Evolutionary conservation across 2,113 vertebrate species (phyloP), one percentile per base, ranked within the genome.

Genomic region (Scomber japonicus): DNA sequence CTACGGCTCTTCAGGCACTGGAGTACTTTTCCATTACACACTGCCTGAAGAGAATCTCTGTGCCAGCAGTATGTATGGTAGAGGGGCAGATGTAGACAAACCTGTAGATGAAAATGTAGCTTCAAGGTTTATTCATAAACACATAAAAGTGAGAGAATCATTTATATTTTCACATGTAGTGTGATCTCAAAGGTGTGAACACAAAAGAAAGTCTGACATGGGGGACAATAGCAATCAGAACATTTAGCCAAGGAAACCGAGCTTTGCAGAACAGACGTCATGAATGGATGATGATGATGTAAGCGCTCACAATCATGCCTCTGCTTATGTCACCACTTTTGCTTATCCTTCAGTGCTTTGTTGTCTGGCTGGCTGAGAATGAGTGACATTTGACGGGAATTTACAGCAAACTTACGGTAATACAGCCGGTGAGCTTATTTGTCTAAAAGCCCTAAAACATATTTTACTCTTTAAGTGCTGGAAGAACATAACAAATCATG

Each of bases 11-110:
- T 60, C 53, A 78, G 69, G 65, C 66, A 71, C 66, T 72, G 50
- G 75, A 86, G 87, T 90, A 90, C 70, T 94, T 93, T 93, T 92
- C 91, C 92, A 94, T 92, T 85, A 84, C 89, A 86, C 50, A 30
- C 49, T 27, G 65, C 69, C 67, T n/a, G 71, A 57, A 53, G 68
- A 81, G 68, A 64, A 3, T 53, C 57, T 53, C 50, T 57, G 67
- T 75, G 75, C 75, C 78, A 80, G 82, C 68, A 63, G 74, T 73
- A 67, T 68, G 24, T 49, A 62, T 48, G 35, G 44, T 62, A 54
- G 46, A 84, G 31, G 27, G 27, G 21, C 81, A 45, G 19, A 65
- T 73, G 44, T 7, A 48, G 51, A n/a, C 9, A 40, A 59, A 68
- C 51, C 59, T 71, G 65, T 50, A 31, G 10, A 45, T 57, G 24